phyloP scores from a whole-genome alignment of 1,140 invertebrate genomes.

The Matsumurasca onukii region DNA sequence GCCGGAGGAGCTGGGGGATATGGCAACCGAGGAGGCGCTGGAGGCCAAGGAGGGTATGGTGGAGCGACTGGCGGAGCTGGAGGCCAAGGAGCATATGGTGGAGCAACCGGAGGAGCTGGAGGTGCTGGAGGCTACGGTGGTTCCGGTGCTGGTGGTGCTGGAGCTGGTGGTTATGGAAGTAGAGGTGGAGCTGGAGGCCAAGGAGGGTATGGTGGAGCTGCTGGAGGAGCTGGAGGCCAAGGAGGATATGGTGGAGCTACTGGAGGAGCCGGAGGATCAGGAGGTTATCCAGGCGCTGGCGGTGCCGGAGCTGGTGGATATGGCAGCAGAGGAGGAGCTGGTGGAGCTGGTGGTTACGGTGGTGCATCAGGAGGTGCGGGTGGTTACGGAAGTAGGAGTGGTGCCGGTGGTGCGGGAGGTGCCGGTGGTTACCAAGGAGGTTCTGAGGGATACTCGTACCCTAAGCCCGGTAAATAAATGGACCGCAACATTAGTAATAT shows the following conservation, averaged over 20 bases:
- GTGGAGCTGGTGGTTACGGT: neutral
- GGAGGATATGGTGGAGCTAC: slow-evolving; percentile 7
- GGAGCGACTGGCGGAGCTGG: neutral
- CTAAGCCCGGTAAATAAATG: slow-evolving; percentile 32
- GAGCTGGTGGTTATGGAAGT: neutral
- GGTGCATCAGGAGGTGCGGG: neutral
- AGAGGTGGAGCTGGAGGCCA: slow-evolving; percentile 13
- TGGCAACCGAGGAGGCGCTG: neutral
- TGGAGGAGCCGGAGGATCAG: slow-evolving; percentile 10
- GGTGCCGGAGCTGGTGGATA: slow-evolving; percentile 9
- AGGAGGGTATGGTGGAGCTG: slow-evolving; percentile 1
- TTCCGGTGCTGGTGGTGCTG: neutral
- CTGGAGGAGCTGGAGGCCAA: slow-evolving; percentile 3
- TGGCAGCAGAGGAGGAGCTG: neutral
- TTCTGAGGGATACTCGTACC: slow-evolving; percentile 30
- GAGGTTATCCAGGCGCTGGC: slow-evolving; percentile 5
- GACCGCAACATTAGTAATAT: neutral
- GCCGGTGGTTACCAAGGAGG: slow-evolving; percentile 13
- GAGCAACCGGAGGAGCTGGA: neutral
- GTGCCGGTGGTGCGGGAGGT: neutral
- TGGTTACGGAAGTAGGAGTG: neutral
- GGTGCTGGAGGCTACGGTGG: neutral
- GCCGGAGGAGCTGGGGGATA: neutral
- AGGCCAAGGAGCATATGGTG: neutral
- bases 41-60: neutral